Evolutionary conservation across 23 tunicate genomes (phyloP), one percentile per base, ranked within the genome.

Genomic region (Phallusia fumigata): DNA sequence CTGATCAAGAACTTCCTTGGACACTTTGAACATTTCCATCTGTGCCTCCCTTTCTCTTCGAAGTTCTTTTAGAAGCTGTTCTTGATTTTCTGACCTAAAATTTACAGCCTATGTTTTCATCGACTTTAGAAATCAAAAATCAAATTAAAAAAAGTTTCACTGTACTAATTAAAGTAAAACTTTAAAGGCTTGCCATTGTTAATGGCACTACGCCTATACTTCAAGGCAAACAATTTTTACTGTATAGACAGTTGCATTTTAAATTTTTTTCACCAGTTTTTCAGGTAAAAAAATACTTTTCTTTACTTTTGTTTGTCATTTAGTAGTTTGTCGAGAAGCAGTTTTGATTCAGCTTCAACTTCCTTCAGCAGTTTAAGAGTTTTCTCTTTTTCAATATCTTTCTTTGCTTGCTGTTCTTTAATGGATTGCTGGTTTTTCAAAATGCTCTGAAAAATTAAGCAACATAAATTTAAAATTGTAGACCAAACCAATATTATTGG

Each of bases 21-120:
- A 85, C 19, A 94, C 98, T 82, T 83, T 86, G 69, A 89, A 94
- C 65, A 81, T 80, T 49, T 94, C 88, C 78, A 89, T 93, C 64
- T 94, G 85, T 36, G 82, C 64, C 65, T 89, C 36, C 36, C 94
- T 47, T 73, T 89, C 78, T 65, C 69, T 79, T 58, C 89, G 90
- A 90, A 94, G 58, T 81, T 83, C 84, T 75, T 89, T 88, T 32
- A 94, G 65, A 22, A 94, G 64, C 1, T 36, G 79, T 82, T 94
- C 95, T 53, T 82, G 93, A 32, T 94, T 47, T 30, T 87, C 64
- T 26, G 84, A 83, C 35, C 93, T 83, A 35, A 21, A 6, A 6
- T 58, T 21, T 21, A 6, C 69, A 58, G 2, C 69, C 8, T 6
- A 58, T 40, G 10, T 40, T 40, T 40, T 40, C 5, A 40, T 40